Base-by-base conservation (phyloP, 1,140 invertebrate genomes). In the Pogonomyrmex barbatus region DNA sequence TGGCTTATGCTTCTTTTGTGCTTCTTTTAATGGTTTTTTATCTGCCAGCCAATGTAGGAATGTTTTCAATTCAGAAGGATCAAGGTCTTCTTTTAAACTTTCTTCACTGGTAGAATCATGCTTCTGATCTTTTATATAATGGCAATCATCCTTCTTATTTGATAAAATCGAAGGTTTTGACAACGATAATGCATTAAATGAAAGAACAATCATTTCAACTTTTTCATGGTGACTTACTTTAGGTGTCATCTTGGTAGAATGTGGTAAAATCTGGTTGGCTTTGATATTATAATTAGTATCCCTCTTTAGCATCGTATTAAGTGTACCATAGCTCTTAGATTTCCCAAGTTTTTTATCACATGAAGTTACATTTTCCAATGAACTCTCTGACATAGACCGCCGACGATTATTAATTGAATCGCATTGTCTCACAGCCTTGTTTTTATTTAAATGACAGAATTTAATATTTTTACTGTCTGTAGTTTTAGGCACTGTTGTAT, bases 251-350 rank as follows among this genome's bases (percentile, higher is more conserved):
- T 60, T n/a, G 33, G 9, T 2, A 39, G 17, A 8, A 17, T 12
- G 4, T 75, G 24, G 24, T 73, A 0, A 45, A 10, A 71, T 4
- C 2, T 30, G 30, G 0, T 60, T 39, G 50, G n/a, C 3, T 39
- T 85, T 52, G 45, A 90, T 70, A 68, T 79, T 89, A n/a, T 85
- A 39, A 52, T 89, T 90, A 0, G 24, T 60, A 73, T 78, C 84
- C 4, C 58, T 83, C 1, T 73, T 87, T 36, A 52, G 60, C 39
- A 12, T 42, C 71, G 33, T 33, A 36, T 63, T 56, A 1, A 65
- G 14, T 10, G 2, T 36, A 47, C 24, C 42, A 2, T 65, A 47
- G 14, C n/a, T 42, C 10, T 84, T 52, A 10, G n/a, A 54, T 50
- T 24, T 76, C 1, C 2, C 42, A 39, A 50, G 14, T 33, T 52